Base-by-base conservation (phyloP, 2,888 invertebrate species). In the Drosophila austrosaltans region DNA sequence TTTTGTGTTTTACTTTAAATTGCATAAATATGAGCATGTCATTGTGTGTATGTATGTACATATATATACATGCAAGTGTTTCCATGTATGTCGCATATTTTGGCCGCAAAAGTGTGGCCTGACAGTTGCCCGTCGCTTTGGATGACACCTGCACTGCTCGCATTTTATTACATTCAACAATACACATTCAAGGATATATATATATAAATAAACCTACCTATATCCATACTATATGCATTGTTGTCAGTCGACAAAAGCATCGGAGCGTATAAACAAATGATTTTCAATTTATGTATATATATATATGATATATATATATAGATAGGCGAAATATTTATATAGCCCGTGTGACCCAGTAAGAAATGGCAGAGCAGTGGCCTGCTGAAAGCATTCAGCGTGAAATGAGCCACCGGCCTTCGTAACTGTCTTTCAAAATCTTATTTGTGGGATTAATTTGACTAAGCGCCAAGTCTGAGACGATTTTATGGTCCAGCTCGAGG, bases 81-180 rank as follows among this genome's bases (percentile, higher is more conserved):
- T 36, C 36, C 36, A 12, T 30, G 40, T 44, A 6, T 28, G 12
- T 69, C 64, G 75, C 77, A 81, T 87, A 84, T 83, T 85, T 81
- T 72, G 81, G 89, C 84, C 87, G 66, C 84, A 89, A 81, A 73
- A 82, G 74, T 87, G 84, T 86, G 89, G 77, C 81, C 86, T 84
- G 89, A 89, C 89, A 89, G 87, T 79, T 66, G 63, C 75, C 78
- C 78, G 73, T 87, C 89, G 84, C 74, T 69, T 71, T 75, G 61
- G 69, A 62, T 82, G 89, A 82, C 87, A 89, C 89, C 89, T 86
- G 89, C 89, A 89, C 77, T 87, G 87, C 76, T 79, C 80, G 87
- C 82, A 85, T 89, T 86, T 86, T 87, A 86, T 89, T 84, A 79
- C 79, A 79, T 89, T 85, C 79, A 75, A 72, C 87, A 10, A 36